Conservation (phyloP, 2,888 invertebrate genomes). For the Spisula subtruncata region DNA sequence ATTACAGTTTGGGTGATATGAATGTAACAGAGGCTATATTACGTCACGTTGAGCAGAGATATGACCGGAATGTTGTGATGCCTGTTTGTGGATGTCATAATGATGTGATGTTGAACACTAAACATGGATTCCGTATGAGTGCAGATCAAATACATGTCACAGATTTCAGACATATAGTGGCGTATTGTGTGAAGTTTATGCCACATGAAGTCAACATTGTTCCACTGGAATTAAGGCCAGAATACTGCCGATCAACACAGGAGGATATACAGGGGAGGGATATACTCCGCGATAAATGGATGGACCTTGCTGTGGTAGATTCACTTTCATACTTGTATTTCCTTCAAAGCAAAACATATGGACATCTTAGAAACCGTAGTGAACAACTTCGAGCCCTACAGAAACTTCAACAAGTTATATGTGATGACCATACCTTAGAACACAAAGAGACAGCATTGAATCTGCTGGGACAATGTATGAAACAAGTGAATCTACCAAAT, state of each 20-base stretch:
- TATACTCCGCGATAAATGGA: neutral
- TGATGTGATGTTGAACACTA: too few species aligned
- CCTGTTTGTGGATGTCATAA: neutral
- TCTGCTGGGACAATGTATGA: conserved; percentile 28
- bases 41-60: neutral
- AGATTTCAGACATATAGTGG: neutral
- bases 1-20: neutral
- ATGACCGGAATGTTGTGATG: neutral
- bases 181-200: conserved; percentile 18
- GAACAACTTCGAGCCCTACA: neutral
- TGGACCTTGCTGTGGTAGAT: conserved; percentile 21
- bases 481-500: neutral
- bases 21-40: neutral
- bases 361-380: neutral
- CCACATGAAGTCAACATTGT: neutral
- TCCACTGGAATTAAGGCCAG: neutral
- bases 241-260: neutral
- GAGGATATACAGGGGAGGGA: neutral
- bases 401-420: neutral
- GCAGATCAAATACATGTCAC: neutral
- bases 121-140: neutral
- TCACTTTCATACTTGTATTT: conserved; percentile 29
- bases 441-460: conserved; percentile 26
- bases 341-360: conserved; percentile 3
- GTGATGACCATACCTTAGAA: neutral